Evolutionary conservation across 1,140 invertebrate species (phyloP), one percentile per base, ranked within the genome.

Genomic region (Pomacea maculata): DNA sequence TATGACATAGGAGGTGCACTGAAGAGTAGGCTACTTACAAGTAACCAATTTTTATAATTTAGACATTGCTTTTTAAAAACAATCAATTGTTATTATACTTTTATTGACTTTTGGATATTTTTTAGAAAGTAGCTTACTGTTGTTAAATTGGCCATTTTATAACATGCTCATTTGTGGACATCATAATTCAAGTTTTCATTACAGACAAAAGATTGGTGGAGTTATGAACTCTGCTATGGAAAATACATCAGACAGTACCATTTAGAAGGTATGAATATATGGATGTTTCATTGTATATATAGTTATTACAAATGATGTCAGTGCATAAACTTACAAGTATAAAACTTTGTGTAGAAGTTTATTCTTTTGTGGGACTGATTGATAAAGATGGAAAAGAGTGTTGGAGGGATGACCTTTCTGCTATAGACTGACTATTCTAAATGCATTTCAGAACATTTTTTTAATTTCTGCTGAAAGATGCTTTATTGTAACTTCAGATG

Each of bases 211-310:
- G 97, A 97, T 34, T 99, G 97, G 97, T 99, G 97, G 97, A 97
- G 97, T 87, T 98, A 98, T 91, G 97, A 98, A 91, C 98, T 98
- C 89, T 99, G 97, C 88, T 98, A 97, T 91, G 97, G 96, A 1
- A 95, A 95, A 87, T 94, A 95, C 83, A 95, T 99, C 1, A 93
- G 94, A 5, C 97, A 99, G 89, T 98, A 96, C 89, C 97, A 99
- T 85, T 79, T 92, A 68, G 92, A 93, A 90, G 92, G 92, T 93
- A 85, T 82, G 84, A 61, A 76, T 10, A 52, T 75, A 52, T 65
- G 29, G 3, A 15, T 75, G 17, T 45, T 45, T 45, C 34, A 45
- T 45, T 45, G 34, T 45, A 45, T 45, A 45, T 45, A 45, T 45
- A 45, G 34, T 45, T 45, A 45, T 45, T 45, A 6, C 34, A 45